Base-by-base conservation (phyloP, 2,888 invertebrate species). In the Xanthorhoe spadicearia region DNA sequence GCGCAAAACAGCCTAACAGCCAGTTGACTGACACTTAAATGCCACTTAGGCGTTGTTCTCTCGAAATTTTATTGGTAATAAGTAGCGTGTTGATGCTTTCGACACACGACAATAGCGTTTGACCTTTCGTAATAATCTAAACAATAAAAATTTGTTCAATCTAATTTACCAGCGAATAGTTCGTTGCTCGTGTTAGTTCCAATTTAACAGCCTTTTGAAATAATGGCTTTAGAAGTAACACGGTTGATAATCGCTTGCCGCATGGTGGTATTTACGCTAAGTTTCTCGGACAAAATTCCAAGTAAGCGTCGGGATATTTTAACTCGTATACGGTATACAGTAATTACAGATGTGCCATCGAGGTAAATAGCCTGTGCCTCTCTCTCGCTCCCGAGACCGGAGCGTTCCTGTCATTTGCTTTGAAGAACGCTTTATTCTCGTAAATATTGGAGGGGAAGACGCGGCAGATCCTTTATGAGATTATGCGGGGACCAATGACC, bases 21-120 rank as follows among this genome's bases (percentile, higher is more conserved):
- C 89, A 86, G 90, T 92, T 91, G 91, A 92, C 90, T 92, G 92
- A 92, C 92, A 91, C 90, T 81, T 89, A 87, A 90, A 90, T 90
- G 86, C 91, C 90, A 90, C 87, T 91, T 88, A 91, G 75, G 83
- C 83, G 87, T 84, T 88, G 87, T 89, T 88, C 87, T 84, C 84
- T 88, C 86, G 81, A 92, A 90, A 82, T 86, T 88, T 90, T 91
- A 92, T 91, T 87, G 82, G 82, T 89, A 83, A 81, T 87, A 90
- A 90, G 89, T 88, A 90, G 86, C 85, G 76, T 83, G 85, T 83
- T 82, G 80, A 81, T 81, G 80, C 80, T 87, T 84, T 86, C 81
- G 76, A 81, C 71, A 66, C 69, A 74, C 70, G 69, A 70, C 74
- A 72, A 79, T 78, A 77, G 75, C 77, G 72, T 79, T 58, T 70